These are phyloP conservation scores for Ceratosolen solmsi DNA, from an alignment of 1,140 invertebrate genomes.

Conservation along the genomic window DNA sequence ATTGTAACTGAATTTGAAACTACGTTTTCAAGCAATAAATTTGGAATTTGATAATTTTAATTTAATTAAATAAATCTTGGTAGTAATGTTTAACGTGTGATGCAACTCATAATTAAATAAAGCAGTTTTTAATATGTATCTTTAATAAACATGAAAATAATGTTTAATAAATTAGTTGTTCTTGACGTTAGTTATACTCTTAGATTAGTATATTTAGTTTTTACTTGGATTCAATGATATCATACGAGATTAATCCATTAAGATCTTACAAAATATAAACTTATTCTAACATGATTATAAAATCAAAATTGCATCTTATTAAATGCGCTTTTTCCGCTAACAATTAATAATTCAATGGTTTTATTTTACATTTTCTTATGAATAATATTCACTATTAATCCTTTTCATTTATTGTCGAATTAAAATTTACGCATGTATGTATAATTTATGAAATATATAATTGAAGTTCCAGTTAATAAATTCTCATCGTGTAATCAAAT, in stretches of 20 bases:
- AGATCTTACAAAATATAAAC: not conserved
- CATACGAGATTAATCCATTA: not conserved
- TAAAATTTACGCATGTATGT: no score
- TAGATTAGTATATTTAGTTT: no score
- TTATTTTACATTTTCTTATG: no score
- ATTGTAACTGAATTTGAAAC: no score
- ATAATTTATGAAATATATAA: no score
- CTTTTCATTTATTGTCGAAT: no score
- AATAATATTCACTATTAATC: not conserved
- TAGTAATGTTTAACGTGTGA: not conserved
- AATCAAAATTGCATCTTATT: not conserved
- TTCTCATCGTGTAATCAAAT: no score
- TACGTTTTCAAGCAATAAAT: not conserved
- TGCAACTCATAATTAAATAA: not conserved
- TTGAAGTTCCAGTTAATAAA: no score
- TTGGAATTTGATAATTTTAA: not conserved
- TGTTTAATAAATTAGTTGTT: not conserved
- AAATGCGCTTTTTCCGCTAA: no score
- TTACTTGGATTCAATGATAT: not conserved
- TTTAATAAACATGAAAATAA: not conserved
- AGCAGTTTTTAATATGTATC: not conserved
- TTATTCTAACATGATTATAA: not conserved
- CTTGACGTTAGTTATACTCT: no score
- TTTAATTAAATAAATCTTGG: not conserved
- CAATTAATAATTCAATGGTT: no score